Evolutionary conservation across 92 coral and sea anemone genomes (phyloP), one percentile per base, ranked within the genome.

Genomic region (Phenganax stokvisi): DNA sequence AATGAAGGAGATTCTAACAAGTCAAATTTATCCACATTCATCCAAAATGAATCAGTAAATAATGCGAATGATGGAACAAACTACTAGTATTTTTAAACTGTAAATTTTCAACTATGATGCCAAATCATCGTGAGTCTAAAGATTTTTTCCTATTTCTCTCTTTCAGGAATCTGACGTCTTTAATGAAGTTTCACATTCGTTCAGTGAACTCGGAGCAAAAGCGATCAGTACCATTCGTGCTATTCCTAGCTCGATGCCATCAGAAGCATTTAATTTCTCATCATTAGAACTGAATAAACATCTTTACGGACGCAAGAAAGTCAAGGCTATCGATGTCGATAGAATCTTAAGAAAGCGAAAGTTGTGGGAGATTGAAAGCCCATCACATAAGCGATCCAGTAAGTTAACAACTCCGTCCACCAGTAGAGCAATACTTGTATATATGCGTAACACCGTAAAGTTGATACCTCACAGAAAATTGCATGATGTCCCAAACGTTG

Each of bases 341-440:
- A 63, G 62, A 28, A 79, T 79, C 37, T 64, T 79, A 79, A 54
- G 74, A 13, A 79, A 79, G 62, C 54, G 83, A 65, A 79, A 79
- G 62, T 62, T 79, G 63, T 16, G 63, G 74, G 74, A 62, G 60
- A 65, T 4, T 29, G 74, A 79, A 15, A 76, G 29, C 54, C 37
- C 47, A 65, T 20, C 61, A 65, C 29, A 29, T 28, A 76, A 76
- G 71, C 81, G 81, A 76, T 76, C 81, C 9, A 76, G 81, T 76
- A 76, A 76, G 81, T 31, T 57, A 27, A 72, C 8, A 1, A 72
- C 52, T 31, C 12, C 12, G 3, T 6, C 2, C 5, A 66, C 12
- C 25, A 37, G 5, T 2, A 37, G 47, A 37, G 47, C 47, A 37
- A 37, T 37, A 37, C 47, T 37, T 37, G 47, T 37, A 5, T 2